Conservation (phyloP, 2,113 vertebrate genomes). For the Silurus asotus region DNA sequence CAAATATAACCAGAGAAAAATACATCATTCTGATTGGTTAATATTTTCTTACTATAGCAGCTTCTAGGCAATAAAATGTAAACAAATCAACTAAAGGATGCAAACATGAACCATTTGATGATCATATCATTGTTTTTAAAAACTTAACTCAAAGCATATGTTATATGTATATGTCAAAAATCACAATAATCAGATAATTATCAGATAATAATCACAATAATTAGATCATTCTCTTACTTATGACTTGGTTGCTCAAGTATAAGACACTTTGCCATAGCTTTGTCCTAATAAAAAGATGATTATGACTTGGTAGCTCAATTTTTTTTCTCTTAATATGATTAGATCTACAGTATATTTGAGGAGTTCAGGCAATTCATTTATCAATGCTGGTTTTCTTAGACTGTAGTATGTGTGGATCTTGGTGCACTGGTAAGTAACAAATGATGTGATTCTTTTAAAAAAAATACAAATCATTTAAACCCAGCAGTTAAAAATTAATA, state of each 20-base stretch:
- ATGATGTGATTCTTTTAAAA: not conserved
- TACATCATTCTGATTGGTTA: not conserved
- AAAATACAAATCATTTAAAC: not conserved
- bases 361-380: not conserved
- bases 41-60: not conserved
- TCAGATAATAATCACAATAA: not conserved
- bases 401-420: not conserved
- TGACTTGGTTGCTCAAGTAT: not conserved
- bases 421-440: not conserved
- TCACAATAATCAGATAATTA: not conserved
- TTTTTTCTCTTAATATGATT: not conserved
- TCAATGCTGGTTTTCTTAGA: not conserved
- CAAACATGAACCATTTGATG: not conserved
- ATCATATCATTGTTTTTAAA: no score
- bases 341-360: not conserved
- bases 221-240: not conserved
- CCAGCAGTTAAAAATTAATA: not conserved
- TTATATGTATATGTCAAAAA: no score
- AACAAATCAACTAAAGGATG: not conserved
- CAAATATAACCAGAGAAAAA: not conserved
- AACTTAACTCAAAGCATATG: no score
- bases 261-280: not conserved
- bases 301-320: not conserved
- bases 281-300: not conserved
- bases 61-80: not conserved